Percentiles rank a stretch among this genome's conserved stretches.
Evolutionary conservation across 2,797 vertebrate species (phyloP).

Genomic region (Malurus leucopterus): DNA sequence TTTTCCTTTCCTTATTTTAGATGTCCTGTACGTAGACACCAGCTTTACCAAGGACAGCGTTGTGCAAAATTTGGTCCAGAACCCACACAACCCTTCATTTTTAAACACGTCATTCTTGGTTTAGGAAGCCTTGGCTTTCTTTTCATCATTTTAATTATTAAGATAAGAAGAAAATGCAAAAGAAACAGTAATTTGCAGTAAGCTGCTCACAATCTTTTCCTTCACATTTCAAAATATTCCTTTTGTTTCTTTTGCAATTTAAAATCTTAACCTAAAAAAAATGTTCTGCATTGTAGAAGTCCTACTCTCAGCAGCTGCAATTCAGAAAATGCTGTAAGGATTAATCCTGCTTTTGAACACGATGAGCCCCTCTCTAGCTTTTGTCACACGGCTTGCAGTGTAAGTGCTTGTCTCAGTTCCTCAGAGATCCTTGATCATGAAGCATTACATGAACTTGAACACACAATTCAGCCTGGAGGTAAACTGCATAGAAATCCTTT

Average conservation of each 20-base stretch:
- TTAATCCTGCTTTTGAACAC: slow-evolving; percentile 82
- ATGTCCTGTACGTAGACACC: slow-evolving; percentile 80
- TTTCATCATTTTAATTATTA: slow-evolving; percentile 75
- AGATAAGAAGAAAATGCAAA: slow-evolving; percentile 82
- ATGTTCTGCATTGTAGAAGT: slow-evolving; percentile 77
- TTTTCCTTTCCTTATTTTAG: slow-evolving; percentile 69
- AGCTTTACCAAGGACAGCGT: slow-evolving; percentile 80
- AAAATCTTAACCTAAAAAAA: slow-evolving; percentile 43
- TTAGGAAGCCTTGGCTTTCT: slow-evolving; percentile 78
- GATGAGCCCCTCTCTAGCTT: slow-evolving; percentile 73
- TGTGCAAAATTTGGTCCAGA: slow-evolving; percentile 79
- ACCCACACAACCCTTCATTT: slow-evolving; percentile 72
- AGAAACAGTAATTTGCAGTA: slow-evolving; percentile 79
- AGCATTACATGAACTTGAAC: slow-evolving; percentile 72
- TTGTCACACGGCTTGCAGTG: slow-evolving; percentile 72
- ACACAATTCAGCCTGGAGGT: slow-evolving; percentile 76
- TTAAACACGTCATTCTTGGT: slow-evolving; percentile 73
- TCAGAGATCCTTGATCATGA: slow-evolving; percentile 70
- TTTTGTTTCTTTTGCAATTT: slow-evolving; percentile 37
- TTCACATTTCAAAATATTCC: slow-evolving; percentile 5
- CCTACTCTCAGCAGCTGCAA: slow-evolving; percentile 71
- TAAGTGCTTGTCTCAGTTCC: slow-evolving; percentile 69
- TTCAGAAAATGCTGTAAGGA: slow-evolving; percentile 78
- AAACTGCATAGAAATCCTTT: slow-evolving; percentile 60
- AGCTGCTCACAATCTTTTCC: slow-evolving; percentile 52